Conservation (phyloP, 1,140 invertebrate species). For the Bombus polaris region DNA sequence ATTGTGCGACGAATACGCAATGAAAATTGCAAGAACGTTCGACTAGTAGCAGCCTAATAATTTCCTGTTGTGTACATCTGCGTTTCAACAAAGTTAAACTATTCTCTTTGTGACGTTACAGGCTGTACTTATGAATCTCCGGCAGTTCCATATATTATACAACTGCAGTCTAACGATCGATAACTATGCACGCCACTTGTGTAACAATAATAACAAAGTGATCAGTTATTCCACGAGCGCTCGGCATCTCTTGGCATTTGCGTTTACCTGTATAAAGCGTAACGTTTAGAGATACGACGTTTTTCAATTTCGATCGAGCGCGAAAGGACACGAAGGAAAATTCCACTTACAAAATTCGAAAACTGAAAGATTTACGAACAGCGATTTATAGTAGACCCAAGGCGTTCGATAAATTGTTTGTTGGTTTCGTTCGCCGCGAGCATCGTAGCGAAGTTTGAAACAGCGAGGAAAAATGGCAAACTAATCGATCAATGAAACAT, state of each 20-base stretch:
- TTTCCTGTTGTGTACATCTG: no score
- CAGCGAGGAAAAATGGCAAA: neutral
- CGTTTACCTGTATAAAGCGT: neutral
- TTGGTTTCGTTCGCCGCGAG: no score
- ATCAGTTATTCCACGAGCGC: neutral
- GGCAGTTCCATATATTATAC: constrained; percentile 1
- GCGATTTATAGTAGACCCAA: no score
- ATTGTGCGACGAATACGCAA: neutral
- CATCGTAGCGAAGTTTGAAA: neutral
- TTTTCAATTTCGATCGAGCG: neutral
- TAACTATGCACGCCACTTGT: neutral
- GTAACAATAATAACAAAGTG: constrained; percentile 5
- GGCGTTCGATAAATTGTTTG: no score
- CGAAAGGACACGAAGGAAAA: neutral
- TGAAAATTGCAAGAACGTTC: neutral
- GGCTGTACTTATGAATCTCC: neutral
- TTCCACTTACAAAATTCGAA: neutral
- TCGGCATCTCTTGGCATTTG: no score
- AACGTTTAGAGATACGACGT: neutral
- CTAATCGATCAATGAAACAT: neutral
- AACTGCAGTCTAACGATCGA: neutral
- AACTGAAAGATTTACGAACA: no score
- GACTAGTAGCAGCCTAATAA: neutral
- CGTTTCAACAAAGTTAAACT: neutral
- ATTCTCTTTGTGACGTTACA: constrained; percentile 23